Evolutionary conservation across 2,797 vertebrate species (phyloP), one percentile per base, ranked within the genome.

Genomic region (Taeniopygia guttata): DNA sequence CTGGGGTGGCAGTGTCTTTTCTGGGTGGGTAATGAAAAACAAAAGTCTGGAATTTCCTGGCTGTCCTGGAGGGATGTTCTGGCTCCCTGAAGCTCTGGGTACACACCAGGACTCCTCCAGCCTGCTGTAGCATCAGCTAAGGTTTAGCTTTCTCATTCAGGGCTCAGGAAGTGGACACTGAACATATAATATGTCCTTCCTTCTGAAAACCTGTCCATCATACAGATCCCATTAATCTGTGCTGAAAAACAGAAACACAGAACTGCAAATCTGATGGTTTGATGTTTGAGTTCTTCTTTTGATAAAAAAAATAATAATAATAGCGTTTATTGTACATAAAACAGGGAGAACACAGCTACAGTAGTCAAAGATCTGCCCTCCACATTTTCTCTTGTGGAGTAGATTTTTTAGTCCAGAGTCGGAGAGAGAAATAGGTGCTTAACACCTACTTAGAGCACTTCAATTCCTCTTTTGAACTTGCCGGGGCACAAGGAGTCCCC

Each of bases 371-470:
- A 4, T 74, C 58, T 88, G 48, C 20, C 27, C 20, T 82, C n/a
- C 13, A 38, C 56, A 40, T 8, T 80, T 74, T 69, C 43, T 67
- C 29, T 13, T 20, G 15, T 7, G 38, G 38, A 78, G 30, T 1
- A 69, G n/a, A 55, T n/a, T 87, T 87, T 78, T 76, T 81, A 86
- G 40, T 32, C 42, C n/a, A 12, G 67, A 92, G 34, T 32, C 11
- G 3, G 34, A 67, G 72, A 46, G 77, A 67, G 70, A 79, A 73
- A 90, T 89, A 95, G 84, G 77, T 93, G 92, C 90, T 94, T 96
- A 94, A 69, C 92, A 96, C 86, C 94, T 94, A 79, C 94, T 95
- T 89, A 95, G 48, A 87, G 56, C 83, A 87, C 90, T 96, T 96
- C 55, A 79, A 40, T 84, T 93, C 89, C 56, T 95, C 84, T 84